Evolutionary conservation across 2,113 vertebrate genomes (phyloP).

Genomic region (Nicator chloris): DNA sequence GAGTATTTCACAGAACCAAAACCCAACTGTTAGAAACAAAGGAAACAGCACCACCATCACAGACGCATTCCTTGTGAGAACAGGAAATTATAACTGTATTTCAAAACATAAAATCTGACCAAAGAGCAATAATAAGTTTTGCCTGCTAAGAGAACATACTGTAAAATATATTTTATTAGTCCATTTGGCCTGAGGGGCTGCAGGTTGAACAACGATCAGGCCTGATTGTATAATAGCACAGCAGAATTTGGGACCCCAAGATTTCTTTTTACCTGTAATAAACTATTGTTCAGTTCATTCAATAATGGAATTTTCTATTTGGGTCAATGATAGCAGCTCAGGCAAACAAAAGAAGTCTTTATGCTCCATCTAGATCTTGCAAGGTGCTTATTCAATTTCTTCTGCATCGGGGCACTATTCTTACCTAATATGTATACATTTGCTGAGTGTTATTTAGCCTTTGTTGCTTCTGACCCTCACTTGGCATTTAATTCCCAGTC

Average conservation of each 20-base stretch:
- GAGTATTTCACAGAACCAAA: background rate
- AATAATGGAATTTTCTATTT: slow-evolving; percentile 72
- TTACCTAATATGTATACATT: slow-evolving; percentile 81
- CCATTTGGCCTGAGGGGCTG: background rate
- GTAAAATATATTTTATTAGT: background rate
- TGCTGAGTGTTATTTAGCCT: slow-evolving; percentile 80
- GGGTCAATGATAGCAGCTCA: slow-evolving; percentile 71
- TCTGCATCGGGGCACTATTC: slow-evolving; percentile 66
- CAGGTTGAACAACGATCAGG: background rate
- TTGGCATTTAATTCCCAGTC: slow-evolving; percentile 85
- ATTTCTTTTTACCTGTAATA: slow-evolving; percentile 73
- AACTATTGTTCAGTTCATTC: slow-evolving; percentile 74
- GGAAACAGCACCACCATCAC: background rate
- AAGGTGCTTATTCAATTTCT: slow-evolving; percentile 76
- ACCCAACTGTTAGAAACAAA: background rate
- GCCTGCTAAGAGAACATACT: background rate
- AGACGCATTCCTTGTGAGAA: background rate
- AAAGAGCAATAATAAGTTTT: background rate
- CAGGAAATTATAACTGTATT: background rate
- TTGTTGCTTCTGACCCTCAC: slow-evolving; percentile 82
- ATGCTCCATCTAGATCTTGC: slow-evolving; percentile 69
- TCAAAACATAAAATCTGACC: background rate
- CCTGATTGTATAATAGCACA: slow-evolving; percentile 27
- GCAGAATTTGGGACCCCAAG: slow-evolving; percentile 44
- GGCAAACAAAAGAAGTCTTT: slow-evolving; percentile 76